Percentiles rank a stretch among this genome's conserved stretches.
Evolutionary conservation across 2,797 vertebrate species (phyloP).

Genomic region (Diplodus sargus): DNA sequence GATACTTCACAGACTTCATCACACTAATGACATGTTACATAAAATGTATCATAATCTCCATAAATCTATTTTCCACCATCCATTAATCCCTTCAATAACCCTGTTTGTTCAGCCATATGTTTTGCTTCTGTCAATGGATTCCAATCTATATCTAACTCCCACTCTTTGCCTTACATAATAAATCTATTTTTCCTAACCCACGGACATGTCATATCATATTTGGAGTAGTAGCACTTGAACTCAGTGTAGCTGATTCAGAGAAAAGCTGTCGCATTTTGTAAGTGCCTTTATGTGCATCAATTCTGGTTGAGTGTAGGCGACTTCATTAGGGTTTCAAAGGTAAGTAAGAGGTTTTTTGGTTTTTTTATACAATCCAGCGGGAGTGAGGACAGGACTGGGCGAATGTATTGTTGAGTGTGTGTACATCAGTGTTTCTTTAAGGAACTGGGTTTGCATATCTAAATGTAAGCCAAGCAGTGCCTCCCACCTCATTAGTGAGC

Average conservation of each 20-base stretch:
- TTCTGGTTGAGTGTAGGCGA: constrained; percentile 9
- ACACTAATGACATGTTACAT: neutral
- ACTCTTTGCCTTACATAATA: constrained; percentile 34
- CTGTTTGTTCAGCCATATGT: constrained; percentile 11
- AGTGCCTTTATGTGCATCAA: constrained; percentile 1
- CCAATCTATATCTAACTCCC: constrained; percentile 28
- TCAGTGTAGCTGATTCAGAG: constrained; percentile 17
- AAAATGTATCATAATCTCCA: constrained; percentile 4
- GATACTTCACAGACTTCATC: constrained; percentile 12
- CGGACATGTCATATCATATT: constrained; percentile 28
- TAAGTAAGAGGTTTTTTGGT: neutral
- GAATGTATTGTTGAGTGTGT: neutral
- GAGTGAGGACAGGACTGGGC: neutral
- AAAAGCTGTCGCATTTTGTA: constrained; percentile 27
- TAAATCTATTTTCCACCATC: neutral
- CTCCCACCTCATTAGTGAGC: neutral
- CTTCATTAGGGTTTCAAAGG: constrained; percentile 4
- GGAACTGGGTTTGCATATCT: too few species aligned
- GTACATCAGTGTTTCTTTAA: too few species aligned
- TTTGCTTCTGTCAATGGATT: constrained; percentile 7
- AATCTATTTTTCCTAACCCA: constrained; percentile 45
- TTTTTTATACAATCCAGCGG: neutral
- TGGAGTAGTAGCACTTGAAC: constrained; percentile 20
- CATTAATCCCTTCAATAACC: constrained; percentile 7
- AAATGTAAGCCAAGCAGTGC: neutral